Percentiles rank a stretch among this genome's conserved stretches.
Conservation (phyloP, 2,888 invertebrate species). For the Tachina fera region DNA sequence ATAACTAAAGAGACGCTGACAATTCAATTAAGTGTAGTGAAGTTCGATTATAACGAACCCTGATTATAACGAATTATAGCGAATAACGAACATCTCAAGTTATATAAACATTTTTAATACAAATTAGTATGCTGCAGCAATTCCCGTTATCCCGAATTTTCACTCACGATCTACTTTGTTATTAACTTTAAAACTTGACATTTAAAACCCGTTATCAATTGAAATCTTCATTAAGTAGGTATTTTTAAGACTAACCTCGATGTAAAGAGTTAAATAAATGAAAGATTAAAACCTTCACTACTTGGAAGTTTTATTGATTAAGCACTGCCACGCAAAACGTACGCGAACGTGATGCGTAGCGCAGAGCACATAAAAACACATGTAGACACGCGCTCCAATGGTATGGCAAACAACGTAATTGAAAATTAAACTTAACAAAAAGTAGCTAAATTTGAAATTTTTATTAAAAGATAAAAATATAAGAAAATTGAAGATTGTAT, state of each 20-base stretch:
- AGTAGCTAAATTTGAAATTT: slow-evolving; percentile 46
- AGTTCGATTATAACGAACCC: no score
- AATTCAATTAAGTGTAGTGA: no score
- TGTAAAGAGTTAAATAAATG: neutral
- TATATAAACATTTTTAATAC: no score
- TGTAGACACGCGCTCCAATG: neutral
- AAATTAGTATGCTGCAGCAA: no score
- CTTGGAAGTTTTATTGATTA: slow-evolving; percentile 55
- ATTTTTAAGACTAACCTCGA: neutral
- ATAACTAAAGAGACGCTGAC: no score
- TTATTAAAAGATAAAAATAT: slow-evolving; percentile 5
- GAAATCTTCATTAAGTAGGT: no score
- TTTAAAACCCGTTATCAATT: no score
- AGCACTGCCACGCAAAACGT: slow-evolving; percentile 47
- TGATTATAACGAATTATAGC: no score
- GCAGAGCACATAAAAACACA: slow-evolving; percentile 5
- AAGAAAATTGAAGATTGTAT: neutral
- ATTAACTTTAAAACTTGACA: no score
- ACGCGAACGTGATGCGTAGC: slow-evolving; percentile 62
- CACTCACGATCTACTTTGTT: no score
- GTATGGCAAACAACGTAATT: slow-evolving; percentile 44
- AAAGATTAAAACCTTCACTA: neutral
- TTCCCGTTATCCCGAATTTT: no score
- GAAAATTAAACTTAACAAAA: slow-evolving; percentile 53
- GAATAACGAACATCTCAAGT: no score